Conservation (phyloP, 2,888 invertebrate genomes). For the Cotesia congregata region DNA sequence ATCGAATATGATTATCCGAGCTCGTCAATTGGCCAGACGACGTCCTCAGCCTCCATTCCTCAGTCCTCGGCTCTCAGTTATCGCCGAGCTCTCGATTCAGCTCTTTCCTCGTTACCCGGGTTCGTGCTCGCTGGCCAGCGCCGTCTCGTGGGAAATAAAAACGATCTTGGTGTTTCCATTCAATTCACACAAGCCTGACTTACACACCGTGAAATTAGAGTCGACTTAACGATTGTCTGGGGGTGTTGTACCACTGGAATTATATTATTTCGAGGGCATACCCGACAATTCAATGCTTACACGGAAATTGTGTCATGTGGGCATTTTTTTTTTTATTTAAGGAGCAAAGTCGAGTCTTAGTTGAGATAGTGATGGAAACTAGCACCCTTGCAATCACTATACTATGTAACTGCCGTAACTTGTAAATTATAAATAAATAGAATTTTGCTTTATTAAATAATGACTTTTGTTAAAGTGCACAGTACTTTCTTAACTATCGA, state of each 20-base stretch:
- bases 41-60: conserved; percentile 26
- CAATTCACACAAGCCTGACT: background rate
- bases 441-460: too few species aligned
- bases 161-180: conserved; percentile 19
- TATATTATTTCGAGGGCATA: background rate
- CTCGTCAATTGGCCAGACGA: conserved; percentile 56
- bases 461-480: too few species aligned
- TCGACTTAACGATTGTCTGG: background rate
- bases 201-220: conserved; percentile 8
- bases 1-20: conserved; percentile 66
- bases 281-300: background rate
- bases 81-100: conserved; percentile 9
- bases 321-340: background rate
- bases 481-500: too few species aligned
- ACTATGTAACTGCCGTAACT: too few species aligned
- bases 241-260: background rate
- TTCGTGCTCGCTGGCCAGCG: conserved; percentile 2
- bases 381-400: too few species aligned
- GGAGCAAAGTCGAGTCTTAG: too few species aligned
- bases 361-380: too few species aligned
- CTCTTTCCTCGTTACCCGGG: background rate
- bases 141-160: conserved; percentile 23
- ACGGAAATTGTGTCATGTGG: background rate
- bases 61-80: background rate
- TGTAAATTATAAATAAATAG: too few species aligned